These are phyloP conservation scores for Aplysia californica DNA, from an alignment of 1,140 invertebrate genomes.

Conservation along the genomic window DNA sequence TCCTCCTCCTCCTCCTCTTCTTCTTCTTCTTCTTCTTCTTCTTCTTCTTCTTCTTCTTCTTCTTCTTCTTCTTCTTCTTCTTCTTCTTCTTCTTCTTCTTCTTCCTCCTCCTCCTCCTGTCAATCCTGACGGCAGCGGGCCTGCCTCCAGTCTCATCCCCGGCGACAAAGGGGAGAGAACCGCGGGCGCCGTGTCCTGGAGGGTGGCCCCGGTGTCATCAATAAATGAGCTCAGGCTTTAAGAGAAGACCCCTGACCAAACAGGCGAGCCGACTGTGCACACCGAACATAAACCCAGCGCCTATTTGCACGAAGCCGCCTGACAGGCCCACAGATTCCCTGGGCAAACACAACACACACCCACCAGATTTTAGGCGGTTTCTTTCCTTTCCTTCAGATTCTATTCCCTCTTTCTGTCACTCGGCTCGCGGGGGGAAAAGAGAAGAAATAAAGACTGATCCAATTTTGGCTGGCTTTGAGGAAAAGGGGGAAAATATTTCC, in stretches of 20 bases:
- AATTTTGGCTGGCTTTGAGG: too few relatives aligned
- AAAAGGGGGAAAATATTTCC: too few relatives aligned
- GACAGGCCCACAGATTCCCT: neutral
- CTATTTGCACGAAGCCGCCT: neutral
- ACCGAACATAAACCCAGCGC: neutral
- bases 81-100: neutral
- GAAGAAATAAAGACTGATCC: too few relatives aligned
- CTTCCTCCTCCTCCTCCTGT: neutral
- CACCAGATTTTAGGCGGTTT: slow-evolving; percentile 1
- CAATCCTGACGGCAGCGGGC: too few relatives aligned
- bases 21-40: neutral
- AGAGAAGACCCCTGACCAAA: neutral
- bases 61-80: neutral
- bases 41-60: neutral
- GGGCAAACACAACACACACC: neutral
- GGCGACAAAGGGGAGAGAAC: neutral
- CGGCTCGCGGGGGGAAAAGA: too few relatives aligned
- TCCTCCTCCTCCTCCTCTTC: neutral
- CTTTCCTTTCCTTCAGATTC: neutral
- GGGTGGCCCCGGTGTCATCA: slow-evolving; percentile 1
- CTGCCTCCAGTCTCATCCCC: too few relatives aligned
- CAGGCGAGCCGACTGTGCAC: neutral
- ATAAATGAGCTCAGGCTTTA: slow-evolving; percentile 4
- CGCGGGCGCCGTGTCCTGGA: too few relatives aligned
- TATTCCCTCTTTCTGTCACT: too few relatives aligned